These are phyloP conservation scores for Lasioglossum oenotherae DNA, from an alignment of 2,888 invertebrate genomes.

Conservation along the genomic window DNA sequence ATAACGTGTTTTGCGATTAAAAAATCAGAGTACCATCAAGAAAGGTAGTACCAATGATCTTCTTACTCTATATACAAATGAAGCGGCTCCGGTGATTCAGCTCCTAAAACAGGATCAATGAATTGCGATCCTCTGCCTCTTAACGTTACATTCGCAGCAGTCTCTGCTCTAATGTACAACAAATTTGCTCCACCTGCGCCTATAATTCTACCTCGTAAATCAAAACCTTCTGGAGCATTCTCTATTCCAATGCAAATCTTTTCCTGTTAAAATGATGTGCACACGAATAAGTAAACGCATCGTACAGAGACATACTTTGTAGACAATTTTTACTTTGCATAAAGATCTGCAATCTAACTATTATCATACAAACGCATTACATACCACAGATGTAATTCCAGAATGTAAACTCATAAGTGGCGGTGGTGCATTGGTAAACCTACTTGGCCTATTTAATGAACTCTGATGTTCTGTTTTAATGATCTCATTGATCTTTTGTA, in stretches of 20 bases:
- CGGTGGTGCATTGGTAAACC: constrained; percentile 84
- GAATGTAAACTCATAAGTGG: constrained; percentile 85
- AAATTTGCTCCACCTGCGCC: constrained; percentile 90
- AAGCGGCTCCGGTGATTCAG: constrained; percentile 89
- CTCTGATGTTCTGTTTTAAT: constrained; percentile 84
- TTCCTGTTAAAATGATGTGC: constrained; percentile 84
- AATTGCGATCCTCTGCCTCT: constrained; percentile 89
- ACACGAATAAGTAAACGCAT: constrained; percentile 15
- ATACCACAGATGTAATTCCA: constrained; percentile 80
- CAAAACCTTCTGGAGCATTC: constrained; percentile 90
- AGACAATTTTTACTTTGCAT: too few relatives aligned
- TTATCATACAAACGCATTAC: constrained; percentile 39
- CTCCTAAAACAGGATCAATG: constrained; percentile 86
- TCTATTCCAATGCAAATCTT: constrained; percentile 92
- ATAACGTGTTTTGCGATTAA: constrained; percentile 20
- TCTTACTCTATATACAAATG: constrained; percentile 90
- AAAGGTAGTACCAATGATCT: constrained; percentile 71
- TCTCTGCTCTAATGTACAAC: constrained; percentile 91
- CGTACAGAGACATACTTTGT: not conserved
- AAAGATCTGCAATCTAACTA: not conserved
- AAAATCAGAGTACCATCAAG: constrained; percentile 4
- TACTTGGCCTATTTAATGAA: constrained; percentile 82
- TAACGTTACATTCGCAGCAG: constrained; percentile 91
- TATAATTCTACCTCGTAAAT: constrained; percentile 90
- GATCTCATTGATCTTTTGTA: constrained; percentile 86